phyloP scores from a whole-genome alignment of 2,888 invertebrate genomes.

The Drosophila picticornis region DNA sequence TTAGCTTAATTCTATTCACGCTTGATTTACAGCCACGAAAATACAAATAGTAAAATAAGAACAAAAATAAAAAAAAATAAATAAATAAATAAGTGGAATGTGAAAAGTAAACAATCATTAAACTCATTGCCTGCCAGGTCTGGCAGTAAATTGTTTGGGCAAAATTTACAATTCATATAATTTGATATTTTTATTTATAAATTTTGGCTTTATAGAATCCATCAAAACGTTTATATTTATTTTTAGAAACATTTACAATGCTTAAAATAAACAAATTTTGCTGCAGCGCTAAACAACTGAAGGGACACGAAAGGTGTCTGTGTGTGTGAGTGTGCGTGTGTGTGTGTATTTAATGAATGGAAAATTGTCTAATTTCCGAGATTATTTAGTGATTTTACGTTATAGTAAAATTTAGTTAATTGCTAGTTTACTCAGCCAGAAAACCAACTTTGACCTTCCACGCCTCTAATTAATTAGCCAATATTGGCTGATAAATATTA shows the following conservation, averaged over 20 bases:
- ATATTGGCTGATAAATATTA: constrained; percentile 1
- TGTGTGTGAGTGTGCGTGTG: background rate
- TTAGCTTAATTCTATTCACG: constrained; percentile 33
- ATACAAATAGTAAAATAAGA: background rate
- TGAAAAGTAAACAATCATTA: constrained; percentile 44
- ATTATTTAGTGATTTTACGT: background rate
- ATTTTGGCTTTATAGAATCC: constrained; percentile 23
- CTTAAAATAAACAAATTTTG: constrained; percentile 17
- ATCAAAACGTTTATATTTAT: constrained; percentile 10
- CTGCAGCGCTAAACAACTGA: constrained; percentile 12
- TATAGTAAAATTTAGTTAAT: background rate
- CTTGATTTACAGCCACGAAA: constrained; percentile 40
- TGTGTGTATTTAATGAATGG: constrained; percentile 2
- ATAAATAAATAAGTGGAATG: constrained; percentile 41
- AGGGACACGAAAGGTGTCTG: background rate
- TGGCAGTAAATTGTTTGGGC: constrained; percentile 29
- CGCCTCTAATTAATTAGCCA: background rate
- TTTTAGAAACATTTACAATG: constrained; percentile 18
- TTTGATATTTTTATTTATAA: constrained; percentile 52
- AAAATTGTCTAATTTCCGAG: background rate
- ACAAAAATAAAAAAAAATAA: background rate
- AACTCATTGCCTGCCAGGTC: constrained; percentile 16
- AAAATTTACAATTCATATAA: constrained; percentile 42
- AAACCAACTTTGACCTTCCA: background rate
- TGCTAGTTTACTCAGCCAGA: background rate